A percentile compares a stretch with the other conserved stretches of the same genome.
Conservation (phyloP, 2,797 vertebrate genomes). For the Rhinogobio ventralis region DNA sequence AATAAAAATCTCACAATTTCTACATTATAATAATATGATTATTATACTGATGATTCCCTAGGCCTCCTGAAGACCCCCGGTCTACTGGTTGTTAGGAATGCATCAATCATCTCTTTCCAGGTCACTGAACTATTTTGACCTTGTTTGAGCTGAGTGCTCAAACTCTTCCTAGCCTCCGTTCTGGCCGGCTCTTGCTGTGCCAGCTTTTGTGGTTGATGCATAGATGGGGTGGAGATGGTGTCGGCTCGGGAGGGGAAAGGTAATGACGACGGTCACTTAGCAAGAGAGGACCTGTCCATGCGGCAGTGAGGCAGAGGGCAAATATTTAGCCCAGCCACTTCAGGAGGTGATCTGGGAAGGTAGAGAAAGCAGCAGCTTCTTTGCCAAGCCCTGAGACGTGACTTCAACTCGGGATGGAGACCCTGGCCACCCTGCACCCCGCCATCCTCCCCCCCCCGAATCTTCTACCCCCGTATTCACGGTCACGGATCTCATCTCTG, state of each 20-base stretch:
- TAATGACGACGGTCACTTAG: slow-evolving; percentile 59
- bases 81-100: slow-evolving; percentile 75
- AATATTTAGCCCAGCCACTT: slow-evolving; percentile 81
- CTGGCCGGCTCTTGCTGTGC: slow-evolving; percentile 70
- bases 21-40: too few species aligned
- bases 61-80: neutral
- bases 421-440: slow-evolving; percentile 37
- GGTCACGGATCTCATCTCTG: slow-evolving; percentile 86
- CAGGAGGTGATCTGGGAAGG: slow-evolving; percentile 42
- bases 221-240: slow-evolving; percentile 56
- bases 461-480: slow-evolving; percentile 79
- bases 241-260: slow-evolving; percentile 49
- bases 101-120: slow-evolving; percentile 70
- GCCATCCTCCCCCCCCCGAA: slow-evolving; percentile 63
- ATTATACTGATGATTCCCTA: too few species aligned
- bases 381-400: slow-evolving; percentile 52
- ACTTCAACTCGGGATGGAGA: slow-evolving; percentile 40
- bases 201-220: slow-evolving; percentile 61
- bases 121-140: slow-evolving; percentile 74
- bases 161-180: slow-evolving; percentile 71
- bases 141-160: slow-evolving; percentile 64
- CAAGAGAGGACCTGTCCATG: slow-evolving; percentile 75
- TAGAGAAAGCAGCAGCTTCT: slow-evolving; percentile 28
- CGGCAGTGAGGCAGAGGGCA: slow-evolving; percentile 76
- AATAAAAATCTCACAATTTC: too few species aligned